Percentiles rank a stretch among this genome's conserved stretches.
phyloP scores from a whole-genome alignment of 2,888 invertebrate species.

The Trachelus troglodyta region DNA sequence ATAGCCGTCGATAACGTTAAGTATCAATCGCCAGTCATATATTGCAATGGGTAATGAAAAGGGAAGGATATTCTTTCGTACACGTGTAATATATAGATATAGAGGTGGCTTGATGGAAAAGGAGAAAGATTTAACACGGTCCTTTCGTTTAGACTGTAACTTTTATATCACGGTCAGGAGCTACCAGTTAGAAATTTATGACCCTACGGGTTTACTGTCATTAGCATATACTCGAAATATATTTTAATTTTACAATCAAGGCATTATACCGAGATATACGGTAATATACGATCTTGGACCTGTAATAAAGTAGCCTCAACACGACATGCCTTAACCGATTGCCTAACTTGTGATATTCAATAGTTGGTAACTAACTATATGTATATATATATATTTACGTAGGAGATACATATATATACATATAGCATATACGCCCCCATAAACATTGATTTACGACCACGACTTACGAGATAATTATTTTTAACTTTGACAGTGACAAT shows the following conservation, averaged over 20 bases:
- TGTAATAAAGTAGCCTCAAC: conserved; percentile 30
- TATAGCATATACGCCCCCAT: not conserved
- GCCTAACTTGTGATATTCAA: conserved; percentile 14
- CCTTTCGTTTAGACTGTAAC: conserved; percentile 1
- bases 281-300: conserved; percentile 32
- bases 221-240: conserved; percentile 40
- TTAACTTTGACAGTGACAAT: not conserved
- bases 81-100: not conserved
- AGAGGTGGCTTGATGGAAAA: not conserved
- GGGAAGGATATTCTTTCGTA: not conserved
- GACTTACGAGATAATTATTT: conserved; percentile 2
- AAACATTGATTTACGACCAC: not conserved
- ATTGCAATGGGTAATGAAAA: not conserved
- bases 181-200: conserved; percentile 28
- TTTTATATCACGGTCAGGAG: conserved; percentile 4
- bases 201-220: conserved; percentile 31
- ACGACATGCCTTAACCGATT: conserved; percentile 22
- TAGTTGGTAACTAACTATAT: not conserved
- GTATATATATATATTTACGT: not conserved
- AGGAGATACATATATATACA: not conserved
- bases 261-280: conserved; percentile 23
- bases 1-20: not conserved
- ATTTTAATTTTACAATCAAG: conserved; percentile 37
- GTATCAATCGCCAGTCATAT: not conserved
- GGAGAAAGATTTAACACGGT: not conserved